Evolutionary conservation across 2,113 vertebrate species (phyloP), one percentile per base, ranked within the genome.

Genomic region (Marmota flaviventris): DNA sequence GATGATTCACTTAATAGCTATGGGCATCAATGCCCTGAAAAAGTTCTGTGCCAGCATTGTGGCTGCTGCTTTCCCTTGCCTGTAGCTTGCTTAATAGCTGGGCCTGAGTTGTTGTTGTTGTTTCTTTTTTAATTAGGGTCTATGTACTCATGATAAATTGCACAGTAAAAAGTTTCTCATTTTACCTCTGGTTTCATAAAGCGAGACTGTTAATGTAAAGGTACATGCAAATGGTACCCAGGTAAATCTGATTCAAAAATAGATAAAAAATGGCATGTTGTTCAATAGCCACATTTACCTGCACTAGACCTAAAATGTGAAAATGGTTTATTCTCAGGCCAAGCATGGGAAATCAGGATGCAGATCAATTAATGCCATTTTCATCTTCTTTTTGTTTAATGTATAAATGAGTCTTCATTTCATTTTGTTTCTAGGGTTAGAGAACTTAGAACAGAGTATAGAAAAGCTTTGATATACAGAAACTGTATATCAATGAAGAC

Each of bases 101-200:
- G 65, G 89, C 34, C 29, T 27, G 56, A 61, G 4, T 48, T 90
- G 27, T 56, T 90, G 27, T 56, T 48, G 81, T 61, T 69, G 42
- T 79, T 78, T 75, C 73, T 92, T 48, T 39, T 20, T 24, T 9
- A 87, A 32, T 75, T 39, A 75, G 25, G 42, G 8, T 37, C 20
- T 61, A 42, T 42, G 8, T 61, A 70, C 70, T 56, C n/a, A 65
- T 37, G 37, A 72, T 65, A 84, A 90, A 42, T 85, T 79, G 3
- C 17, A 58, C 12, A 63, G 32, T 25, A 69, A 70, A 58, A 61
- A 48, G 16, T n/a, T 88, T 67, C 29, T 91, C 39, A 88, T 93
- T 91, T 97, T 82, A 56, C 67, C 34, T 91, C 75, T 89, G 70
- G 48, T 45, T 91, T 79, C 63, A 34, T 92, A 70, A 92, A 94